Percentiles rank a stretch among this genome's conserved stretches.
phyloP scores from a whole-genome alignment of 2,113 vertebrate species.

The Mionectes macconnelli region DNA sequence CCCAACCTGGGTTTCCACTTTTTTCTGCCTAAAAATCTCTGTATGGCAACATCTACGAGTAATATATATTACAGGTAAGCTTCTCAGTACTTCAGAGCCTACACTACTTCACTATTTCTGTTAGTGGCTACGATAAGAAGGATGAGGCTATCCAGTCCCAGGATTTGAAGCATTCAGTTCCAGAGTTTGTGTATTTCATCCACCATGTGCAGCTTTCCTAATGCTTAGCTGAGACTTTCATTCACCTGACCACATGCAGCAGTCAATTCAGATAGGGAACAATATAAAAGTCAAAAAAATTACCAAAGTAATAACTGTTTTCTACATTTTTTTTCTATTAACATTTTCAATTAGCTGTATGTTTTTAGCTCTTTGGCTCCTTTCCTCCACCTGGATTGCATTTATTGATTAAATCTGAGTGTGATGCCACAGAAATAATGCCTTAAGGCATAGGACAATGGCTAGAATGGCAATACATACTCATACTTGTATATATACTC shows the following conservation, averaged over 20 bases:
- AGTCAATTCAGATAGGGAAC: not conserved
- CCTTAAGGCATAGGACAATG: not conserved
- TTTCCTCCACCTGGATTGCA: not conserved
- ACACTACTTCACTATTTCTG: not conserved
- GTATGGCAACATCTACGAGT: not conserved
- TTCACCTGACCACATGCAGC: not conserved
- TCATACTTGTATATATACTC: not conserved
- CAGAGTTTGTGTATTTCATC: not conserved
- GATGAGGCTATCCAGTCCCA: not conserved
- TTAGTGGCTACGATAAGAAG: not conserved
- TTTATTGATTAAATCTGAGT: not conserved
- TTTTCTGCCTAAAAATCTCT: not conserved
- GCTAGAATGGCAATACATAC: not conserved
- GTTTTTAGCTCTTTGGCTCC: not conserved
- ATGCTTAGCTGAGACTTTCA: not conserved
- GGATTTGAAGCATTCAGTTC: not conserved
- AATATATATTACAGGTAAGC: not conserved
- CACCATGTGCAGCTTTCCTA: not conserved
- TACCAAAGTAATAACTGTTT: not conserved
- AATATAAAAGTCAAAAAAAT: not conserved
- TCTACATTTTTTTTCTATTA: not conserved
- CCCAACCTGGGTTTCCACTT: not conserved
- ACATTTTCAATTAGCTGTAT: not conserved
- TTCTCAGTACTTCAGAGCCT: not conserved
- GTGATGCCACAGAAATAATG: not conserved